Conservation (phyloP, 2,797 vertebrate genomes). For the Salmo trutta region DNA sequence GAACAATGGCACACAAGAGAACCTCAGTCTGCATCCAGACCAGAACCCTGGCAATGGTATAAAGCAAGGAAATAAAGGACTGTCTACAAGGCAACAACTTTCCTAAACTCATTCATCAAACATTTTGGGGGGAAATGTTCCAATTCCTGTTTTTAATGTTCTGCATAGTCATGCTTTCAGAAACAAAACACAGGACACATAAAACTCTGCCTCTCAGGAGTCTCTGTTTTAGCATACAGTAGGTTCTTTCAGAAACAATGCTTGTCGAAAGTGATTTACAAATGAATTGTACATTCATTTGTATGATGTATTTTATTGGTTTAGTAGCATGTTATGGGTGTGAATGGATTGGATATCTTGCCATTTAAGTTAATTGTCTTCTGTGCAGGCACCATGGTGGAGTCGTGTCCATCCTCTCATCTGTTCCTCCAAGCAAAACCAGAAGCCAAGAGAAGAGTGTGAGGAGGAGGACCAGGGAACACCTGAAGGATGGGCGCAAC, state of each 20-base stretch:
- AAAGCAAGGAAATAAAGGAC: slow-evolving; percentile 55
- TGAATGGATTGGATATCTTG: neutral
- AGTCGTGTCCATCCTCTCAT: slow-evolving; percentile 73
- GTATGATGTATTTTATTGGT: neutral
- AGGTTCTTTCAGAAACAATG: neutral
- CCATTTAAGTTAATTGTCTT: slow-evolving; percentile 21
- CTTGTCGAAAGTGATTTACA: too few species aligned
- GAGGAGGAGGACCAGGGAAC: slow-evolving; percentile 52
- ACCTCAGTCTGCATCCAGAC: slow-evolving; percentile 56
- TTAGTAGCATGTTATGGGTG: neutral
- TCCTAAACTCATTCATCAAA: slow-evolving; percentile 56
- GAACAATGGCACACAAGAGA: slow-evolving; percentile 65
- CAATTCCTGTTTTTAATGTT: slow-evolving; percentile 45
- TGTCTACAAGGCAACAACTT: slow-evolving; percentile 29
- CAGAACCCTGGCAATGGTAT: slow-evolving; percentile 62
- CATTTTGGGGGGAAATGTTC: too few species aligned
- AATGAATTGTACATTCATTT: too few species aligned
- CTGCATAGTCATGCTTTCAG: neutral
- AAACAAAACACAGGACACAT: neutral
- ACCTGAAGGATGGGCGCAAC: slow-evolving; percentile 40
- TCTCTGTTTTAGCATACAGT: neutral
- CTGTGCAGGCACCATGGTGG: slow-evolving; percentile 44
- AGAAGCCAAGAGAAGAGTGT: slow-evolving; percentile 50
- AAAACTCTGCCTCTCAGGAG: neutral
- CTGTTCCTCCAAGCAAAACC: slow-evolving; percentile 66